Base-by-base conservation (phyloP, 1,140 invertebrate species). In the Bombyx mandarina region DNA sequence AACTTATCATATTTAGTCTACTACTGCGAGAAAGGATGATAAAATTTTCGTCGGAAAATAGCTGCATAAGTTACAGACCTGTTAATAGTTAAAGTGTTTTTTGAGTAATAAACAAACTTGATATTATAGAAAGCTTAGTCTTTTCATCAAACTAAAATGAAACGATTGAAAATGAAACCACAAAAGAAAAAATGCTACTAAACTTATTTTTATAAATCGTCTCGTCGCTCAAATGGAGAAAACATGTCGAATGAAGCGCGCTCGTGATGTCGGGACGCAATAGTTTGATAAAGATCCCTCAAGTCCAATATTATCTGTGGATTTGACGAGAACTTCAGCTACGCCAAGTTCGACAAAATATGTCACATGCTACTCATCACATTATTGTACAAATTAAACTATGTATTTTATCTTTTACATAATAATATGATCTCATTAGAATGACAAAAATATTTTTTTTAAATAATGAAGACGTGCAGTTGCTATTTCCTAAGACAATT, bases 301-400 rank as follows among this genome's bases (percentile, higher is more conserved):
- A 58, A 68, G 12, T 73, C 56, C 43, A 58, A 68, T 22, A 62
- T 73, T 43, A 57, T 81, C 10, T 84, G 79, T 56, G 79, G 77
- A 0, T 81, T 73, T 49, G 79, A 84, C 54, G 75, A 82, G 10
- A 73, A 66, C 1, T 79, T 78, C 60, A 77, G 81, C 8, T 79
- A 71, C 52, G 77, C 68, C 6, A 78, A 75, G 56, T 82, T 84
- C 58, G 68, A 79, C 45, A 73, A 82, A 43, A 46, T 79, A 7
- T 82, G 79, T 44, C 79, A 82, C 52, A 71, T 84, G 71, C 45
- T 82, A 6, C 62, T 77, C 58, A 77, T 85, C 7, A 81, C 4
- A 85, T 54, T 85, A 79, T 58, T 82, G 73, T 67, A 79, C 73
- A 75, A 76, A 75, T 60, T 77, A 80, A 42, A 78, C 77, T 81